Percentiles rank a stretch among this genome's conserved stretches.
Evolutionary conservation across 2,113 vertebrate species (phyloP).

Genomic region (Oreamnos americanus): DNA sequence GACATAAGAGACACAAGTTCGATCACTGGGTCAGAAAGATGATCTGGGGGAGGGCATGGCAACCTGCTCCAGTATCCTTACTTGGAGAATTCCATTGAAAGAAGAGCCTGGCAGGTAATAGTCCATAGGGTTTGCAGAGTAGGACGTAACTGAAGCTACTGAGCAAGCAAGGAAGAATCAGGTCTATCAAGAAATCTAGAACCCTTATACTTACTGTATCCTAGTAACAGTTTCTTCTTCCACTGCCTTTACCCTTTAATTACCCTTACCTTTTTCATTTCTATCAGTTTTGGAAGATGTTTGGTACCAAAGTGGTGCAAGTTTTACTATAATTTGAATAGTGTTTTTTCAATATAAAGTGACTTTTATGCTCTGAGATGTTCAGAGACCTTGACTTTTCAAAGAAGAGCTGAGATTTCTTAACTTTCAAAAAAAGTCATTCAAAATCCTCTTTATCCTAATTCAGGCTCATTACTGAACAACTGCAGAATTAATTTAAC

Average conservation of each 20-base stretch:
- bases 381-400: not conserved
- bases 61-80: not conserved
- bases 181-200: not conserved
- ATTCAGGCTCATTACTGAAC: not conserved
- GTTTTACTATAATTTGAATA: not conserved
- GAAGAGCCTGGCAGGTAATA: not conserved
- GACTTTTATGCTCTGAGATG: not conserved
- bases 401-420: not conserved
- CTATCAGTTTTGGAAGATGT: not conserved
- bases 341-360: not conserved
- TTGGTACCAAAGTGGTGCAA: not conserved
- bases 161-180: not conserved
- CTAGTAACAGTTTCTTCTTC: not conserved
- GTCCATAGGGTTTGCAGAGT: not conserved
- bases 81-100: not conserved
- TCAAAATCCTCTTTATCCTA: not conserved
- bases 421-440: not conserved
- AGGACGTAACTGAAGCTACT: not conserved
- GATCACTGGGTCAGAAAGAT: not conserved
- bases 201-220: not conserved
- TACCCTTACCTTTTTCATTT: not conserved
- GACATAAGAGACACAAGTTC: not conserved
- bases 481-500: not conserved
- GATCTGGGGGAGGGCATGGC: not conserved
- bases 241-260: not conserved